Evolutionary conservation across 2,113 vertebrate species (phyloP), one percentile per base, ranked within the genome.

Genomic region (Suncus etruscus): DNA sequence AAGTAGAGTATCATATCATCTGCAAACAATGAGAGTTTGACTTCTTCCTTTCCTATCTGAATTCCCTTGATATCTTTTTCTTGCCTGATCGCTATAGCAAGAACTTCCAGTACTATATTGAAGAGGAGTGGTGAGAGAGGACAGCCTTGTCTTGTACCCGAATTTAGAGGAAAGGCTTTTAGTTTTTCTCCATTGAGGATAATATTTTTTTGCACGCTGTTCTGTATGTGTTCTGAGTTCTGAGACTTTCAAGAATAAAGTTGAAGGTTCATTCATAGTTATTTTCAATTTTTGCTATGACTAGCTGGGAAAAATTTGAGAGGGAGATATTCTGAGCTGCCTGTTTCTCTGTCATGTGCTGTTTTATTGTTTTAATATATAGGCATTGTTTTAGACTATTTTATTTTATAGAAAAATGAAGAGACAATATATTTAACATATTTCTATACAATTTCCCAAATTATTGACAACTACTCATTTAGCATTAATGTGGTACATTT

Each of bases 281-380:
- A 48, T 61, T 79, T 84, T 80, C 39, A 11, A 75, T 78, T 92
- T 86, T 92, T 83, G 11, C 50, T 61, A 31, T 25, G 9, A 63
- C 92, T 70, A 83, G 6, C 58, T 20, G 22, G 58, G 58, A 20
- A 61, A 0, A 61, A 61, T 20, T 61, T 4, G 58, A 61, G 58
- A 18, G 18, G 58, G 54, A 54, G 14, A 5, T 20, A 61, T 32
- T 90, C 31, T 31, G 2, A 69, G 18, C 31, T 39, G 39, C 39
- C 39, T 39, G 39, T 39, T 39, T 39, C 39, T 39, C 39, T 39
- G 39, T 39, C 39, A 54, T 50, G 45, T 16, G 29, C 7, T 50
- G 4, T 9, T 72, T 69, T 76, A 27, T 50, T 51, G 85, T 48
- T 61, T 65, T 91, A 86, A 69, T 69, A 47, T 68, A 12, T 25